These are phyloP conservation scores for Rapana venosa DNA, from an alignment of 2,888 invertebrate species.

Conservation along the genomic window DNA sequence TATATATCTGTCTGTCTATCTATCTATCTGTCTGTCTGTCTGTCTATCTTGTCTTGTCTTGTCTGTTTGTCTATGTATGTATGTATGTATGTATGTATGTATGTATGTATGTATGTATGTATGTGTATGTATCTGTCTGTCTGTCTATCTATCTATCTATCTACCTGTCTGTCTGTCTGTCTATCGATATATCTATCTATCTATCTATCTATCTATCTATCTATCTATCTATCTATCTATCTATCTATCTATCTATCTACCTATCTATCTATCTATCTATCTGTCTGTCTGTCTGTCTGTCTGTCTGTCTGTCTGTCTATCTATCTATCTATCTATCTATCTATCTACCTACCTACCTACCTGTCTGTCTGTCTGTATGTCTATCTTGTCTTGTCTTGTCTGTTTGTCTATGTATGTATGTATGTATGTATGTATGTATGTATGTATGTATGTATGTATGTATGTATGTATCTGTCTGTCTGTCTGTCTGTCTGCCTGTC, in stretches of 20 bases:
- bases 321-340: background rate
- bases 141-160: background rate
- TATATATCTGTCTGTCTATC: too few relatives aligned
- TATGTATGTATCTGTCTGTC: background rate
- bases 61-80: background rate
- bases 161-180: background rate
- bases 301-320: too few relatives aligned
- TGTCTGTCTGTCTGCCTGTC: too few relatives aligned
- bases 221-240: too few relatives aligned
- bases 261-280: too few relatives aligned
- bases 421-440: background rate
- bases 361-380: background rate
- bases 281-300: too few relatives aligned
- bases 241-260: too few relatives aligned
- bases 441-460: background rate
- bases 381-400: too few relatives aligned
- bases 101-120: conserved; percentile 1
- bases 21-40: too few relatives aligned
- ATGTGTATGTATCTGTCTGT: background rate
- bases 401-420: background rate
- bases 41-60: too few relatives aligned
- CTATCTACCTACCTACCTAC: background rate
- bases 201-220: too few relatives aligned
- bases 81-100: background rate
- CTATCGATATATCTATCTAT: too few relatives aligned